Evolutionary conservation across 2,113 vertebrate species (phyloP).

Genomic region (Corythornis cristatus): DNA sequence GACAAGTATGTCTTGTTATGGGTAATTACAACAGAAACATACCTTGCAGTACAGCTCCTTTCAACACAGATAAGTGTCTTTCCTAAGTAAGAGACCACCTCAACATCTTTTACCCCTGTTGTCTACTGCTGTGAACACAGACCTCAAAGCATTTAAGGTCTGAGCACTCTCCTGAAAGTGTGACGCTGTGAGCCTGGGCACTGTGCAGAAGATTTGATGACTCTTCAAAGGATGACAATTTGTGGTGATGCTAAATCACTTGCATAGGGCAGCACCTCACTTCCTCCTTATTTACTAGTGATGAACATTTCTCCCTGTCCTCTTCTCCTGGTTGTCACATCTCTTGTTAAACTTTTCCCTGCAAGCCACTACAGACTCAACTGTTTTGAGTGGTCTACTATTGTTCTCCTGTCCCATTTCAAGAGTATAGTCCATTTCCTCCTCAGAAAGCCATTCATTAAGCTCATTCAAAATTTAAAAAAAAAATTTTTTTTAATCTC

Average conservation of each 20-base stretch:
- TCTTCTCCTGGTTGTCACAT: not conserved
- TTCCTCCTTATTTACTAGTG: not conserved
- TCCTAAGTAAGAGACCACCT: not conserved
- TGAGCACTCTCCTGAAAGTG: not conserved
- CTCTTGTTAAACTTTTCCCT: not conserved
- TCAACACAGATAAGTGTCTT: not conserved
- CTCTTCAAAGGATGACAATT: not conserved
- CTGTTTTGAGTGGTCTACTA: rapidly evolving
- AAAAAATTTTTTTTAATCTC: not conserved
- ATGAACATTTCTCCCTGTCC: not conserved
- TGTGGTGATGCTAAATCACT: not conserved
- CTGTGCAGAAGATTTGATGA: not conserved
- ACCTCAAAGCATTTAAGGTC: not conserved
- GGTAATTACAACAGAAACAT: not conserved
- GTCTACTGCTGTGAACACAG: not conserved
- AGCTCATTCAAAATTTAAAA: not conserved
- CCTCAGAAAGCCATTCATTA: not conserved
- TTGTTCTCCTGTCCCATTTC: not conserved
- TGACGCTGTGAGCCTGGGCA: rapidly evolving
- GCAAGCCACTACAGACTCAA: not conserved
- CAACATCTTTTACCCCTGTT: not conserved
- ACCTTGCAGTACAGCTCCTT: not conserved
- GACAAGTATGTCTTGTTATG: not conserved
- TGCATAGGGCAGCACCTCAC: not conserved
- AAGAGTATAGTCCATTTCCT: not conserved